These are phyloP conservation scores for Pilophorus perplexus DNA, from an alignment of 2,888 invertebrate genomes.

Conservation along the genomic window DNA sequence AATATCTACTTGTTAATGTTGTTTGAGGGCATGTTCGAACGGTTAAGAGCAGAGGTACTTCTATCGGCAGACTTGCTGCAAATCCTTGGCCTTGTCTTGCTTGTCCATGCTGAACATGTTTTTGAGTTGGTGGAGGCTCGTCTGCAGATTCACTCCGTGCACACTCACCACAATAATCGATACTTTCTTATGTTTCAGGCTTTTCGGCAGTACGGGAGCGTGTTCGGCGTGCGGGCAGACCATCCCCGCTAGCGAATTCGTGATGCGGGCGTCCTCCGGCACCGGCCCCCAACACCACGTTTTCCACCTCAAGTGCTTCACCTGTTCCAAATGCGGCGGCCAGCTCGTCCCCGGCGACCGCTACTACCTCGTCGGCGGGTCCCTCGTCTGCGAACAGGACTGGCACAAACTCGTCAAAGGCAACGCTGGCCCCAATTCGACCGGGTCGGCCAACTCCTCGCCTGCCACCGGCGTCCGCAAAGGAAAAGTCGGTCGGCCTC, in stretches of 20 bases:
- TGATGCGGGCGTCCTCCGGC: slow-evolving; percentile 69
- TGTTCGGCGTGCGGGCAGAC: slow-evolving; percentile 89
- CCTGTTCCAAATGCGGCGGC: slow-evolving; percentile 88
- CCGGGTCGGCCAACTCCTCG: slow-evolving; percentile 61
- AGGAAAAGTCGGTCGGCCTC: slow-evolving; percentile 85
- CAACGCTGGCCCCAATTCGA: slow-evolving; percentile 56
- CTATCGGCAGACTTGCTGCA: too few species aligned
- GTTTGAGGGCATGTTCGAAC: too few species aligned
- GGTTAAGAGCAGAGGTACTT: too few species aligned
- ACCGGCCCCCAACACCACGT: slow-evolving; percentile 62
- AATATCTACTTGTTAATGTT: too few species aligned
- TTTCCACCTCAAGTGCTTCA: slow-evolving; percentile 94
- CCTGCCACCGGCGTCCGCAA: slow-evolving; percentile 68
- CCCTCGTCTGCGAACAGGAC: slow-evolving; percentile 91
- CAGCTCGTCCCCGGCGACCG: slow-evolving; percentile 89
- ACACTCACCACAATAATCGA: too few species aligned
- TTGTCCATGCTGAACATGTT: too few species aligned
- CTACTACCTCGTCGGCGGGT: slow-evolving; percentile 87
- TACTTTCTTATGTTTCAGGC: slow-evolving; percentile 70
- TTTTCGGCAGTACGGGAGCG: slow-evolving; percentile 85
- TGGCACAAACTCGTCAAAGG: slow-evolving; percentile 86
- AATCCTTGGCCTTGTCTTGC: too few species aligned
- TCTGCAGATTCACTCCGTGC: too few species aligned
- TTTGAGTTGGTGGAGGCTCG: too few species aligned
- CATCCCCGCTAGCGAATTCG: slow-evolving; percentile 90